phyloP scores from a whole-genome alignment of 1,140 invertebrate genomes.

The Plodia interpunctella region DNA sequence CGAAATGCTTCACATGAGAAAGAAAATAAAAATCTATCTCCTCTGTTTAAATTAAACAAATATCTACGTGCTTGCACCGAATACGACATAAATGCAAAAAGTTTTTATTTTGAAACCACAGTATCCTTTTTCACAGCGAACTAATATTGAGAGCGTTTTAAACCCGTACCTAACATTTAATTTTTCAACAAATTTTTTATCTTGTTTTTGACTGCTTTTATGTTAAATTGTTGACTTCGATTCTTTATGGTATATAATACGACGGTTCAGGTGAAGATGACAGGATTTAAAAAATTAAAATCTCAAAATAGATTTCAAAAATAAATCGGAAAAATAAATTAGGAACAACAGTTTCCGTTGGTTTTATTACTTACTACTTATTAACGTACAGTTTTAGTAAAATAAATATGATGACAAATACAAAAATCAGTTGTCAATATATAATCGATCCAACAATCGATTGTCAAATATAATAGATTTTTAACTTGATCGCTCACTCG shows the following conservation, averaged over 20 bases:
- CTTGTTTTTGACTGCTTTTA: not conserved
- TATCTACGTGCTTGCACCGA: not conserved
- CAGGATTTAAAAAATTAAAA: too few relatives aligned
- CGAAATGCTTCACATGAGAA: not conserved
- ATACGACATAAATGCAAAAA: conserved; percentile 4
- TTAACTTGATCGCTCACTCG: not conserved
- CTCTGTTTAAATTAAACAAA: not conserved
- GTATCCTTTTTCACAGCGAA: not conserved
- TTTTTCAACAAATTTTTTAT: not conserved
- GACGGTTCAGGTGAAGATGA: too few relatives aligned
- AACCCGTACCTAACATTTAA: not conserved
- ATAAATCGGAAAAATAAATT: too few relatives aligned
- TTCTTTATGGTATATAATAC: too few relatives aligned
- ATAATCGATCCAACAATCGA: too few relatives aligned
- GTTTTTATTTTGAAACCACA: not conserved
- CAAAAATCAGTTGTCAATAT: too few relatives aligned
- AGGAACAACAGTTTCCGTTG: too few relatives aligned
- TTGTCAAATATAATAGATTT: not conserved
- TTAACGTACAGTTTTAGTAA: too few relatives aligned
- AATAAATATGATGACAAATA: too few relatives aligned
- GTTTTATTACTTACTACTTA: too few relatives aligned
- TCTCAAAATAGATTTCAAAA: too few relatives aligned
- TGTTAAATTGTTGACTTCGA: not conserved
- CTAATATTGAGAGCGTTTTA: conserved; percentile 4
- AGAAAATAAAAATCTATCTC: not conserved